Evolutionary conservation across 2,797 vertebrate genomes (phyloP), one percentile per base, ranked within the genome.

Genomic region (Scolopax rusticola): DNA sequence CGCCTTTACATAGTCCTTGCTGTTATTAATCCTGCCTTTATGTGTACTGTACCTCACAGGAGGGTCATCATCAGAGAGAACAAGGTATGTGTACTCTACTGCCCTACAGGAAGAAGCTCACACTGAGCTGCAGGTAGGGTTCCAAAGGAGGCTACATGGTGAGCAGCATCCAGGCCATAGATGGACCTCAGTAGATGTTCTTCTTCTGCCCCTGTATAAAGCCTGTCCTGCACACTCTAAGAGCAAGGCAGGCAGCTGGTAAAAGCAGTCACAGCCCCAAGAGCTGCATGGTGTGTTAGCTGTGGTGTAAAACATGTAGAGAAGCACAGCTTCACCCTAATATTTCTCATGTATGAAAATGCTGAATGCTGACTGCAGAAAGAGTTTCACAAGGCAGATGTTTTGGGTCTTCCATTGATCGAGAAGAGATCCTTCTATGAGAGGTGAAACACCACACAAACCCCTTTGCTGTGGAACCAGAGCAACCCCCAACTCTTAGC

Each of bases 401-500:
- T 70, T 92, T 96, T 27, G 60, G 33, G 48, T 74, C 15, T 84
- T 53, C 88, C 48, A 16, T 9, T 45, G 56, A 90, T 90, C 57
- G 69, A 94, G 84, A 97, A 93, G 92, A 68, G 63, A 67, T 91
- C 79, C 79, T 96, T 93, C 84, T 78, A 28, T 41, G 83, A 88
- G 73, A 90, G 47, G 50, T 61, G 86, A 84, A 81, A 81, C 63
- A 75, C 27, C 83, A 81, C 24, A 11, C 45, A 36, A 82, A 64
- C 51, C 4, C 2, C 64, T 94, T 95, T 41, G 78, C 67, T 93
- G 79, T 30, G 14, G 56, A 90, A 53, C 45, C 71, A 73, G 38
- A 74, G 15, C 36, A 64, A 68, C 53, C 40, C 24, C 19, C 56
- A 64, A 32, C 32, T 80, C 70, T 63, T 43, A 88, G 61, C 48